Base-by-base conservation (phyloP, 2,113 vertebrate species). In the Apus apus region DNA sequence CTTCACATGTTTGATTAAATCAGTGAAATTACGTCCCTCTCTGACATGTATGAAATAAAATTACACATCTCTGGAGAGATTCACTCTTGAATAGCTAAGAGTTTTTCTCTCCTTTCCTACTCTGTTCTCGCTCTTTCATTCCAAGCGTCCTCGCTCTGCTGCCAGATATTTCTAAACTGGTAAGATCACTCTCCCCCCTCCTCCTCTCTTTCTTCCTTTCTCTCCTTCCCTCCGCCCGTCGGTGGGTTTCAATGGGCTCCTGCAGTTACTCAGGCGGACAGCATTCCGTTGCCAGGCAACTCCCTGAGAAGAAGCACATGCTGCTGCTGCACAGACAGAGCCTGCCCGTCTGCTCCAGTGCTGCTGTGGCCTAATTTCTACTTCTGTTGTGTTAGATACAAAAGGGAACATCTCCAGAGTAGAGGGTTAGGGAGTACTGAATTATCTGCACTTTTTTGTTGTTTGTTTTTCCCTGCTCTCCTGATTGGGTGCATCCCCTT, bases 251-350 rank as follows among this genome's bases (percentile, higher is more conserved):
- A 94, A 97, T 96, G 96, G 93, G 96, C 77, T 97, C 95, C 93
- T 67, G 84, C 94, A 53, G 96, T 58, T 96, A 38, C 93, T 94
- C 79, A 46, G 95, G 94, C 96, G 65, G 94, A 94, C 95, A 95
- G 97, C 97, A 97, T 98, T 96, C 64, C 46, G 98, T 98, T 98
- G 95, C 98, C 93, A 17, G n/a, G 98, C 97, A 97, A 98, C 97
- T 70, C 85, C 30, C 93, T 54, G 87, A 91, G 90, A 91, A 78
- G 94, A 57, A 85, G 94, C 96, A 75, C 96, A 72, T 85, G 91
- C 85, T 80, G 96, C 97, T 77, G 96, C 96, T 46, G 84, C 93
- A 57, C 64, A 91, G 95, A 96, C 96, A 96, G 94, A 95, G 97
- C 95, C 53, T 96, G 96, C 89, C 96, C 60, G 93, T 94, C 96